Evolutionary conservation across 2,888 invertebrate species (phyloP).

Genomic region (Thera britannica): DNA sequence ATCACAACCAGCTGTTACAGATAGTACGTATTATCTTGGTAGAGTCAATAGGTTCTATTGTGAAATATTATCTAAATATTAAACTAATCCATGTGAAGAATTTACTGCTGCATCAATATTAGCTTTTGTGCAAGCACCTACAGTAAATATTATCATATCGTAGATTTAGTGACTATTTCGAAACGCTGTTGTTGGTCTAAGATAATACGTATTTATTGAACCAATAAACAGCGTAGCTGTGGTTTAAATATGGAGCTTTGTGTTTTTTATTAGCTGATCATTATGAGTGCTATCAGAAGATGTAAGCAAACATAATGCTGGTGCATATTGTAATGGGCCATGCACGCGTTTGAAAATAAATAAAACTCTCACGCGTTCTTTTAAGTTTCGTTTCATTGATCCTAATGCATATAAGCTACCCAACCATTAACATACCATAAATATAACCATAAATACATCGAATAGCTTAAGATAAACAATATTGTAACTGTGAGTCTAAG

Average conservation of each 20-base stretch:
- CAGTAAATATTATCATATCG: conserved; percentile 35
- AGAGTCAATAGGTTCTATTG: conserved; percentile 58
- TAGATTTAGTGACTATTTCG: conserved; percentile 29
- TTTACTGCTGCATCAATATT: conserved; percentile 58
- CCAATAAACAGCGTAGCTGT: conserved; percentile 13
- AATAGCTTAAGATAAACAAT: too few species aligned
- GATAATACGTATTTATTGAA: conserved; percentile 25
- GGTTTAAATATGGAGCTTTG: conserved; percentile 12
- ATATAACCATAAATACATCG: too few species aligned
- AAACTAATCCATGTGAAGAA: conserved; percentile 50
- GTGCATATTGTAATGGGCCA: background rate
- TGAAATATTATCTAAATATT: conserved; percentile 56
- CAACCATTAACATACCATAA: too few species aligned
- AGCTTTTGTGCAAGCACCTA: conserved; percentile 44
- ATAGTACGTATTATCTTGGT: conserved; percentile 58
- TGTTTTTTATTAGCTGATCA: conserved; percentile 8
- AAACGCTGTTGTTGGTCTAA: conserved; percentile 27
- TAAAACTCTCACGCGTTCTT: background rate
- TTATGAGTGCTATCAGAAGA: background rate
- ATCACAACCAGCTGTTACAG: conserved; percentile 57
- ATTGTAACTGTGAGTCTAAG: too few species aligned
- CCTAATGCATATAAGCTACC: too few species aligned
- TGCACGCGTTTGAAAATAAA: background rate
- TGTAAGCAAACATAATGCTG: background rate
- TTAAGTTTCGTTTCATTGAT: too few species aligned